Percentiles rank a stretch among this genome's conserved stretches.
phyloP scores from a whole-genome alignment of 2,888 invertebrate genomes.

The Stictocephala bisonia region DNA sequence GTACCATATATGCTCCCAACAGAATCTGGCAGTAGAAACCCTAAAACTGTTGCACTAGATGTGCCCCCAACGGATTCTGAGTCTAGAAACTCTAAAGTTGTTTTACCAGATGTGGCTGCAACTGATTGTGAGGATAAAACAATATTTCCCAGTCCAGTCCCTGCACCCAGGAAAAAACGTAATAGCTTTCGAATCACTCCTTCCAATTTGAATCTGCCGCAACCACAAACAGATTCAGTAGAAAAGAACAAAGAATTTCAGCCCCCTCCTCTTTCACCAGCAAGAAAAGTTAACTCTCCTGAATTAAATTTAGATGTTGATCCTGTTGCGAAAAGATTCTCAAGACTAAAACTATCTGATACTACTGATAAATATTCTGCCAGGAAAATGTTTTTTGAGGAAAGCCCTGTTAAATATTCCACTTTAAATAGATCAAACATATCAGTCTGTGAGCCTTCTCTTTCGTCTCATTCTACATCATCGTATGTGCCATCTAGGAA shows the following conservation, averaged over 20 bases:
- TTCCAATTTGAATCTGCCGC: not conserved
- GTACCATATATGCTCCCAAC: too few species aligned
- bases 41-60: too few species aligned
- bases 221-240: not conserved
- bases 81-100: too few species aligned
- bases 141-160: not conserved
- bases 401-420: too few species aligned
- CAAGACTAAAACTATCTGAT: not conserved
- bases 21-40: too few species aligned
- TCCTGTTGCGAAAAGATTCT: not conserved
- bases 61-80: too few species aligned
- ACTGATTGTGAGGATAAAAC: too few species aligned
- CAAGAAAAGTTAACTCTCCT: not conserved
- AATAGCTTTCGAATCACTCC: conserved; percentile 21
- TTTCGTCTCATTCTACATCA: not conserved
- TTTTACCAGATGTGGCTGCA: too few species aligned
- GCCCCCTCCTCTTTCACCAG: not conserved
- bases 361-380: not conserved
- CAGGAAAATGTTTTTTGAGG: too few species aligned
- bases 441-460: conserved; percentile 11
- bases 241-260: too few species aligned
- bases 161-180: conserved; percentile 11
- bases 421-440: not conserved
- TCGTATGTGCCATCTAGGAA: conserved; percentile 12
- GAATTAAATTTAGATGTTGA: not conserved